Percentiles rank a stretch among this genome's conserved stretches.
Evolutionary conservation across 2,113 vertebrate genomes (phyloP).

Genomic region (Cyprinodon variegatus): DNA sequence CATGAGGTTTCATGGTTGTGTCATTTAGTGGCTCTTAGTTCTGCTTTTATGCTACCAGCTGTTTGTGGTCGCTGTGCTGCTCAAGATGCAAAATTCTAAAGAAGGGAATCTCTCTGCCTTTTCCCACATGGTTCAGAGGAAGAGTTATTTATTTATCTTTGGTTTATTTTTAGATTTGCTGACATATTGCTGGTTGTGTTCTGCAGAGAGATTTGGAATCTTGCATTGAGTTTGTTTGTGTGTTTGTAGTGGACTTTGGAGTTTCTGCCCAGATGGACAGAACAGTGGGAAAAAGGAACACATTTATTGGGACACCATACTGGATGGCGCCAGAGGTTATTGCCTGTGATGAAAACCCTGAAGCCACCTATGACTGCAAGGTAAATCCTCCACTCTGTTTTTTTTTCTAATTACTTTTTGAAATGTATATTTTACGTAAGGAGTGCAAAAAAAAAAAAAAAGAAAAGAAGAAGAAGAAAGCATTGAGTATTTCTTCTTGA

Average conservation of each 20-base stretch:
- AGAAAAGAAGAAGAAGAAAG: too few relatives aligned
- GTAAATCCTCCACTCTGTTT: conserved; percentile 56
- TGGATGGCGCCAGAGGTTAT: conserved; percentile 96
- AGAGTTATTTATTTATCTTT: conserved; percentile 35
- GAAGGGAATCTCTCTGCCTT: conserved; percentile 19
- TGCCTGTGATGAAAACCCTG: conserved; percentile 88
- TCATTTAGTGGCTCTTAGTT: conserved; percentile 17
- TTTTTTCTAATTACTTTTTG: neutral
- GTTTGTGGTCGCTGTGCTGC: conserved; percentile 41
- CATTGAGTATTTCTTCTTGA: conserved; percentile 22
- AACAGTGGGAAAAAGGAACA: conserved; percentile 87
- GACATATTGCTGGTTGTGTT: conserved; percentile 14
- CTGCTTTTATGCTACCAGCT: conserved; percentile 45
- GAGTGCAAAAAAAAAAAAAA: too few relatives aligned
- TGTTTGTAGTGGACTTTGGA: conserved; percentile 87
- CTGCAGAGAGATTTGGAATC: conserved; percentile 34
- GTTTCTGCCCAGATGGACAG: conserved; percentile 91
- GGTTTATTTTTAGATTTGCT: conserved; percentile 27
- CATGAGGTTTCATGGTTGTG: conserved; percentile 26
- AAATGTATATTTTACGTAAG: neutral
- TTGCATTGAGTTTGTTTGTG: conserved; percentile 29
- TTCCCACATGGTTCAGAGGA: conserved; percentile 22
- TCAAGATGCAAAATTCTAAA: conserved; percentile 45
- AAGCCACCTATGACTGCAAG: conserved; percentile 90
- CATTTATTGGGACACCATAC: conserved; percentile 92